phyloP scores from a whole-genome alignment of 2,797 vertebrate genomes.

The Pseudomugil tenellus region DNA sequence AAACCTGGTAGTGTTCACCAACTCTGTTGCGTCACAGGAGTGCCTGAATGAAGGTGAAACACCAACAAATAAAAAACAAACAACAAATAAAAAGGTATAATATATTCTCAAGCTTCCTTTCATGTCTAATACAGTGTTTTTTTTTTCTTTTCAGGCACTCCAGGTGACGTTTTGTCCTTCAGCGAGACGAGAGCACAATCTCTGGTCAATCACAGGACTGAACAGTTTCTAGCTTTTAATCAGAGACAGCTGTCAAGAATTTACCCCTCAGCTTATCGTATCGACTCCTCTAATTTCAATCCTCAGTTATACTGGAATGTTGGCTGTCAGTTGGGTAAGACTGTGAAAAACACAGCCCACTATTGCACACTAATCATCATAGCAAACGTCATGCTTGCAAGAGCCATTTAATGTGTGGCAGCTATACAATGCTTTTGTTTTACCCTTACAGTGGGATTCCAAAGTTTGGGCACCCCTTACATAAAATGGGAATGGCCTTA shows the following conservation, averaged over 20 bases:
- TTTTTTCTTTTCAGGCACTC: slow-evolving; percentile 83
- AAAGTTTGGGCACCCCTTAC: not conserved
- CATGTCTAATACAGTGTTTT: slow-evolving; percentile 12
- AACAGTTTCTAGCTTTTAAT: slow-evolving; percentile 94
- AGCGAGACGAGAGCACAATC: slow-evolving; percentile 95
- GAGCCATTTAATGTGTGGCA: not conserved
- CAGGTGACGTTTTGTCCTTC: slow-evolving; percentile 94
- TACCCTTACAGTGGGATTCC: not conserved
- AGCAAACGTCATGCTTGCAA: slow-evolving; percentile 5
- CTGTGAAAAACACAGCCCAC: too few species aligned
- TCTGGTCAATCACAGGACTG: slow-evolving; percentile 91
- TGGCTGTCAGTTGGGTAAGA: slow-evolving; percentile 94
- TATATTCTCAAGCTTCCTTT: slow-evolving; percentile 1
- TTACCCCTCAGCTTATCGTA: slow-evolving; percentile 97
- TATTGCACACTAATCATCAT: too few species aligned
- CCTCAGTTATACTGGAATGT: slow-evolving; percentile 96
- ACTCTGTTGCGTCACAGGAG: slow-evolving; percentile 94
- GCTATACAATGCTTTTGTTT: not conserved
- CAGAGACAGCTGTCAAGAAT: slow-evolving; percentile 94
- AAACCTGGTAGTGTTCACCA: slow-evolving; percentile 94
- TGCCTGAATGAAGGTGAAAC: slow-evolving; percentile 91
- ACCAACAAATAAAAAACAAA: slow-evolving; percentile 1
- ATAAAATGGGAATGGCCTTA: not conserved
- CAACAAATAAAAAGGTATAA: not conserved
- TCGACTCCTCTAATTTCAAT: slow-evolving; percentile 98